Evolutionary conservation across 2,797 vertebrate genomes (phyloP), one percentile per base, ranked within the genome.

Genomic region (Synanceia verrucosa): DNA sequence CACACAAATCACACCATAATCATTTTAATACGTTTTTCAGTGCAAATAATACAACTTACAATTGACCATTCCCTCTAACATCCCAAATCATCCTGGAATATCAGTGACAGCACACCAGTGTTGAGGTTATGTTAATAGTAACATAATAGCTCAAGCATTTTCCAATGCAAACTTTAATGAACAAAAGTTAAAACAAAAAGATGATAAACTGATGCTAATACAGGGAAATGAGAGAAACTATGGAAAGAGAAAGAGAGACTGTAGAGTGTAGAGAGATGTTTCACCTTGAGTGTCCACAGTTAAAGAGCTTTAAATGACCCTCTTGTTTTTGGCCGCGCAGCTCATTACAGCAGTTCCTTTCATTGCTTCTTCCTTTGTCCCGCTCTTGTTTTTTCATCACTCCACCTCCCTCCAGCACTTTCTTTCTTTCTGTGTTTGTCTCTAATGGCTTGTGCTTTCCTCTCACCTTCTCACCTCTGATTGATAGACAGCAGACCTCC

Each of bases 401-500:
- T 55, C 2, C 21, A 26, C 11, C 53, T 50, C 31, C 39, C 39
- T 9, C 2, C 33, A 36, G 28, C 16, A 41, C 39, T 8, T 36
- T 28, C 34, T 66, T 68, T 70, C 37, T 58, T 29, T 44, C 64
- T 69, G 24, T 56, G 19, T 77, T 70, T 21, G 29, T 63, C 68
- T 79, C 48, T 78, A 88, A 84, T 84, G 68, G 34, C 65, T 81
- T 65, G 21, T 62, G 47, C 34, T 3, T 28, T 71, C 59, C 65
- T 74, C 48, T 85, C 61, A 70, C 70, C 72, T 65, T 50, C 69
- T 88, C 62, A 79, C 72, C 79, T 74, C 75, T 84, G 79, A 89
- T 75, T 88, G 91, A 88, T 79, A 71, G 84, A 89, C 82, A 87
- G 76, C 82, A 78, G 84, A 86, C 80, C 84, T 84, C 83, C 85